Percentiles rank a stretch among this genome's conserved stretches.
Evolutionary conservation across 2,797 vertebrate genomes (phyloP).

Genomic region (Tarsius wallacei): DNA sequence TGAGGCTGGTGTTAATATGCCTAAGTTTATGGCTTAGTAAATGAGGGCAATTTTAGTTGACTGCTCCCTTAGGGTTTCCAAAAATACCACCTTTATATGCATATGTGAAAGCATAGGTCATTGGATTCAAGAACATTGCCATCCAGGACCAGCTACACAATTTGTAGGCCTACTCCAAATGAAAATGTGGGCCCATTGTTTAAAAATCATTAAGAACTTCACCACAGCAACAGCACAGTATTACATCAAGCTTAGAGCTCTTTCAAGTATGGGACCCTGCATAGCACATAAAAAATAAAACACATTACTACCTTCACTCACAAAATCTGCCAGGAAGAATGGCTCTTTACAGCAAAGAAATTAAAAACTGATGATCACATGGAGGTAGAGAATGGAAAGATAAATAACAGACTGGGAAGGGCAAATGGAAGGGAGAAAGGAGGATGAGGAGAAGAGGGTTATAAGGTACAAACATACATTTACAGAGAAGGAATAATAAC

Average conservation of each 20-base stretch:
- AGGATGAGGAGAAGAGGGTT: neutral
- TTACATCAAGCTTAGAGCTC: rapidly evolving
- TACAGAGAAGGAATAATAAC: neutral
- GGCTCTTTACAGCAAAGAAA: neutral
- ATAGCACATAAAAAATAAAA: neutral
- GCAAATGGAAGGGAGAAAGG: neutral
- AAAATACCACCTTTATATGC: constrained; percentile 68
- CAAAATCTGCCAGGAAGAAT: neutral
- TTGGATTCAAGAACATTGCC: neutral
- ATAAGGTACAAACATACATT: neutral
- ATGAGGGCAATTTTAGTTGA: constrained; percentile 75
- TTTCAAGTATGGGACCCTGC: neutral
- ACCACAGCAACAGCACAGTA: neutral
- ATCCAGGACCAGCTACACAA: neutral
- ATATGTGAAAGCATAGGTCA: neutral
- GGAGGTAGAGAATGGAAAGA: neutral
- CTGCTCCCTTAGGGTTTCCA: constrained; percentile 63
- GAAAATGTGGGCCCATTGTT: neutral
- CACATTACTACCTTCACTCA: neutral
- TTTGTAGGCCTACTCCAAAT: neutral
- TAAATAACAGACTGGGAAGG: neutral
- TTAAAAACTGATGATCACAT: neutral
- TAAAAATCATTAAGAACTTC: neutral
- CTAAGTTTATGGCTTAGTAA: constrained; percentile 73
- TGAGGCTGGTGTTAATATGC: constrained; percentile 51